Conservation (phyloP, 1,140 invertebrate genomes). For the Ridgeia piscesae region DNA sequence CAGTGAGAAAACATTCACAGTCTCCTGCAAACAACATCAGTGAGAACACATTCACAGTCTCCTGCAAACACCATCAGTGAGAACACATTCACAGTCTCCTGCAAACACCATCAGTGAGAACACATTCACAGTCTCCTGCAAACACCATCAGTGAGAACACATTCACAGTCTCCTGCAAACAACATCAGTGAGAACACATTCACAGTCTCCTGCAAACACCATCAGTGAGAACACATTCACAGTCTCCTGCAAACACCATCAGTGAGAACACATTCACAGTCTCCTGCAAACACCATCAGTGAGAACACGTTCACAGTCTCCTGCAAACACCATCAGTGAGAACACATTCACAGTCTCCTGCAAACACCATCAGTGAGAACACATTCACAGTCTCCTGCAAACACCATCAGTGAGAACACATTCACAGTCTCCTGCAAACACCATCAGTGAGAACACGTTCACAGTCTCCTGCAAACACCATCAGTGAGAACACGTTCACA, state of each 20-base stretch:
- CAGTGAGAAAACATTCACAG: conserved; percentile 24
- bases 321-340: conserved; percentile 23
- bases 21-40: conserved; percentile 32
- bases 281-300: conserved; percentile 31
- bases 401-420: background rate
- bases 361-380: conserved; percentile 10
- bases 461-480: conserved; percentile 34
- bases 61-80: conserved; percentile 27
- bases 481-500: conserved; percentile 22
- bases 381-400: conserved; percentile 35
- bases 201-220: conserved; percentile 34
- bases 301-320: conserved; percentile 32
- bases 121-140: conserved; percentile 35
- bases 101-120: conserved; percentile 10
- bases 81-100: conserved; percentile 35
- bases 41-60: conserved; percentile 31
- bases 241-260: conserved; percentile 33
- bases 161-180: conserved; percentile 36
- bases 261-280: conserved; percentile 27
- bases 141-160: conserved; percentile 5
- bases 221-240: conserved; percentile 23
- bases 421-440: conserved; percentile 36
- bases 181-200: conserved; percentile 20
- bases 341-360: conserved; percentile 35
- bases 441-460: conserved; percentile 18